Evolutionary conservation across 2,888 invertebrate species (phyloP).

Genomic region (Colostygia pectinataria): DNA sequence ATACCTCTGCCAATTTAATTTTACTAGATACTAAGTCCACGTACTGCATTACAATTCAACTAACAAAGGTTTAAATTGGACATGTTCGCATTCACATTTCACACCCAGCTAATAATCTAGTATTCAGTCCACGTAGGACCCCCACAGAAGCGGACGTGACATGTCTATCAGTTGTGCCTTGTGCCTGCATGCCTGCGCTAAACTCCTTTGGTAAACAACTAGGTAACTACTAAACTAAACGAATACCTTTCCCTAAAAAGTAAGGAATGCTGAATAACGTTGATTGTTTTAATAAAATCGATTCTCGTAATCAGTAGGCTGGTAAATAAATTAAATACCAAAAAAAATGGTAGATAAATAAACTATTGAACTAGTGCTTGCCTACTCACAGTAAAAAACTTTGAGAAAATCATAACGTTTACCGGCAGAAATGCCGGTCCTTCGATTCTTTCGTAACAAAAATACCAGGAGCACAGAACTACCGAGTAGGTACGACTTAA

Average conservation of each 20-base stretch:
- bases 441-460: constrained; percentile 78
- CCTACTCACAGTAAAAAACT: background rate
- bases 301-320: too few relatives aligned
- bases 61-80: constrained; percentile 49
- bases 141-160: constrained; percentile 68
- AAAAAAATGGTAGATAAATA: too few relatives aligned
- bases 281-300: too few relatives aligned
- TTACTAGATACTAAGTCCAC: constrained; percentile 3
- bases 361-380: too few relatives aligned
- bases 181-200: constrained; percentile 6
- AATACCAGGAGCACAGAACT: constrained; percentile 74
- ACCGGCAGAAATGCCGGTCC: constrained; percentile 48
- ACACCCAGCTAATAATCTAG: constrained; percentile 40
- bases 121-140: constrained; percentile 71
- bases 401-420: background rate
- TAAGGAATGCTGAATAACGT: too few relatives aligned
- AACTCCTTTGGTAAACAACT: too few relatives aligned
- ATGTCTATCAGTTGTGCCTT: constrained; percentile 43
- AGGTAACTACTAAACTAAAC: too few relatives aligned
- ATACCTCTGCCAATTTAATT: constrained; percentile 9
- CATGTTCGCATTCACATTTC: constrained; percentile 54
- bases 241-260: too few relatives aligned
- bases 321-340: too few relatives aligned
- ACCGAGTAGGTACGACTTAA: constrained; percentile 46
- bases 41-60: constrained; percentile 39